Evolutionary conservation across 2,888 invertebrate genomes (phyloP), one percentile per base, ranked within the genome.

Genomic region (Steromphala cineraria): DNA sequence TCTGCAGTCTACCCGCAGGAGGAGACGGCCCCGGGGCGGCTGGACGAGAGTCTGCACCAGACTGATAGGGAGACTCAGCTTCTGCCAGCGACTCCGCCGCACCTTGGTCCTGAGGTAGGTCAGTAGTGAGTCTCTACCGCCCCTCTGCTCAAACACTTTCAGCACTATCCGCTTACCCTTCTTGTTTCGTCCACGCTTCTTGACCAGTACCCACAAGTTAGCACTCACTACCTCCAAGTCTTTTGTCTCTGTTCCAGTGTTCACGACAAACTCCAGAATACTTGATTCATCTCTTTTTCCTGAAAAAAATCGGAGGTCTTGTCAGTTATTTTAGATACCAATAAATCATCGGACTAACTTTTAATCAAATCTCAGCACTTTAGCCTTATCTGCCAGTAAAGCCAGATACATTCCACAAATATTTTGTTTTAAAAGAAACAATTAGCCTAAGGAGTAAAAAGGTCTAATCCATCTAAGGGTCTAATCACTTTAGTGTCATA

Each of bases 71-170:
- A 83, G 75, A 13, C 80, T 75, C 21, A 83, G 56, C 56, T 83
- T 83, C 75, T 81, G 83, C 83, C 83, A 83, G 53, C 80, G 71
- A 15, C 80, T 83, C 28, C 78, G 77, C 53, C 77, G 79, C 53
- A 83, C 83, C 24, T 56, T 81, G 28, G 81, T 81, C n/a, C 83
- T 62, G 7, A 81, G 74, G 53, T 83, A 79, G 17, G 83, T 83
- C 53, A 83, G 77, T 17, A 78, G 56, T 3, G 62, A 67, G 17
- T 80, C 55, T 19, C 82, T 75, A 28, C 81, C 67, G 52, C 75
- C 80, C 7, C 40, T 46, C 21, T 81, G 17, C 31, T 79, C 67
- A 21, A 80, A 75, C 7, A 83, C 75, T 24, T 79, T 81, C 5
- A 83, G 52, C 17, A 80, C 78, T 8, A 80, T 53, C 2, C 36